Evolutionary conservation across 2,888 invertebrate genomes (phyloP).

Genomic region (Therioaphis trifolii): DNA sequence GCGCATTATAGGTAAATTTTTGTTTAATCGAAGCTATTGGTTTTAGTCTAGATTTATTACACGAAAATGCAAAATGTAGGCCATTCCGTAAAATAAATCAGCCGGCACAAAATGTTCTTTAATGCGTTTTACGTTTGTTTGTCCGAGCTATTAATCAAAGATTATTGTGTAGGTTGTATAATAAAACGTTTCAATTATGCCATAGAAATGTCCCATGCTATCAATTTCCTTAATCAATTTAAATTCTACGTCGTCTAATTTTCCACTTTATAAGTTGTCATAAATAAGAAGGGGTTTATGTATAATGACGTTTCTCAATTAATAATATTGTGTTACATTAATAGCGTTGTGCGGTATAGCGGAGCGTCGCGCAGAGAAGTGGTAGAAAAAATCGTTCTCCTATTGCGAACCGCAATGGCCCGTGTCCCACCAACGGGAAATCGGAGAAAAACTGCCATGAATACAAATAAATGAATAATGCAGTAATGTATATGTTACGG

Average conservation of each 20-base stretch:
- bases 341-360: no score
- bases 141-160: conserved; percentile 39
- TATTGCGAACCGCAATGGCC: no score
- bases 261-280: conserved; percentile 8
- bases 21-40: conserved; percentile 29
- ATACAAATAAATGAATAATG: no score
- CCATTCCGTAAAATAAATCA: conserved; percentile 20
- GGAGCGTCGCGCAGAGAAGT: no score
- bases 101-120: conserved; percentile 13
- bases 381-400: no score
- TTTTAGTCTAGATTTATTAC: conserved; percentile 19
- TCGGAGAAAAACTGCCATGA: no score
- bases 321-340: no score
- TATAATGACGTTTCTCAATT: no score
- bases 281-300: no score
- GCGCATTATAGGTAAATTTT: not conserved
- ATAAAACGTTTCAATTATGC: conserved; percentile 47
- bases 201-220: not conserved
- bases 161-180: conserved; percentile 16
- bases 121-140: conserved; percentile 33
- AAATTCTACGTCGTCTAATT: not conserved
- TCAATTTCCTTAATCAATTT: conserved; percentile 17
- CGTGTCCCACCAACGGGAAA: no score
- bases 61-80: not conserved
- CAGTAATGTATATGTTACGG: no score